Percentiles rank a stretch among this genome's conserved stretches.
These are phyloP conservation scores for Taenaris catops DNA, from an alignment of 2,888 invertebrate species.

Conservation along the genomic window DNA sequence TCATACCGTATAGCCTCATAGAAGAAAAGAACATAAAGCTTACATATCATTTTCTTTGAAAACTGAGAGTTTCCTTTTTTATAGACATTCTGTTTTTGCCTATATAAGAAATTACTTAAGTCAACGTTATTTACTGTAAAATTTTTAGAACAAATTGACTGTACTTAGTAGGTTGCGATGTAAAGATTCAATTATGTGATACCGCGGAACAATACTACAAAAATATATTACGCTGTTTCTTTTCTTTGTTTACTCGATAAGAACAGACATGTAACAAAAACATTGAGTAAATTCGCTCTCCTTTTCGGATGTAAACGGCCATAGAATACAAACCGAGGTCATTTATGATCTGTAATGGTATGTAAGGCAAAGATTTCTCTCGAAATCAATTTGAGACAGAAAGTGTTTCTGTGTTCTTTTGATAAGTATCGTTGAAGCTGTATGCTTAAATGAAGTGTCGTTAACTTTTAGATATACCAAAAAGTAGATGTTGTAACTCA, in stretches of 20 bases:
- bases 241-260: slow-evolving; percentile 58
- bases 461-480: no score
- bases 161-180: slow-evolving; percentile 41
- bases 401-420: not conserved
- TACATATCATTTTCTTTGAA: no score
- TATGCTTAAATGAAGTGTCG: no score
- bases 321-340: slow-evolving; percentile 26
- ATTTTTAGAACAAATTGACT: no score
- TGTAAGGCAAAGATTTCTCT: slow-evolving; percentile 8
- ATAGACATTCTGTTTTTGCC: no score
- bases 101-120: no score
- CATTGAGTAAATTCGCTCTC: slow-evolving; percentile 43
- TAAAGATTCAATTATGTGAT: slow-evolving; percentile 69
- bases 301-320: slow-evolving; percentile 31
- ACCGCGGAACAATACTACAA: slow-evolving; percentile 57
- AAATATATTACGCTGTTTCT: slow-evolving; percentile 41
- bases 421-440: no score
- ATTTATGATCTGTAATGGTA: slow-evolving; percentile 23
- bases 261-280: slow-evolving; percentile 44
- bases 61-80: no score
- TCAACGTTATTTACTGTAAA: no score
- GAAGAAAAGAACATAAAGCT: no score
- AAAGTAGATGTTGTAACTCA: no score
- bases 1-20: no score
- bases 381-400: slow-evolving; percentile 3